Base-by-base conservation (phyloP, 2,888 invertebrate species). In the Mesochorus sp. region DNA sequence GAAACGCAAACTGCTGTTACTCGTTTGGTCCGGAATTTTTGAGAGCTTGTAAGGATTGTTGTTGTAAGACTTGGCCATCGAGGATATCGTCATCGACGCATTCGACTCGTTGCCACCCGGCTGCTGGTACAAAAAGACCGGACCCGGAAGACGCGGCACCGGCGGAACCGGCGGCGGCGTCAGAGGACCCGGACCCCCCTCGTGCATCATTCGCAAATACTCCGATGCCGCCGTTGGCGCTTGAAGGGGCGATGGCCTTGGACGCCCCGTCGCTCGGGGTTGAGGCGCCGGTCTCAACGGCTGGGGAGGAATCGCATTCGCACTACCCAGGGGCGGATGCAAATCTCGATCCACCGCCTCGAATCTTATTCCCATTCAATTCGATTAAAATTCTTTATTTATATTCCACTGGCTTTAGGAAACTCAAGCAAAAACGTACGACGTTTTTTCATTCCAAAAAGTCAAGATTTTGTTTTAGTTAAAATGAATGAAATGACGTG, bases 211-310 rank as follows among this genome's bases (percentile, higher is more conserved):
- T 44, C 87, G 81, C 19, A 90, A 80, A 74, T 87, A 88, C 34
- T 90, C 89, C n/a, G 85, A 77, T 31, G 85, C 80, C 12, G 68
- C 47, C 34, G 81, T 86, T 17, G 88, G 76, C 1, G 90, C 80
- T 12, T 88, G 87, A 39, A 91, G 81, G 0, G 90, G 90, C 17
- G 90, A 87, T 6, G 90, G 90, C 68, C 90, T 83, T 5, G 90
- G 88, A 42, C 90, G 88, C 28, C 87, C 84, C 1, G 85, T 88
- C 49, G 88, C 73, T 37, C 84, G 85, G 21, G 88, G 87, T 66
- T 90, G 89, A 0, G 94, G 94, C 8, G 94, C 94, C 2, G 94
- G 94, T 61, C 94, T 89, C 75, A 94, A 86, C 0, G 95, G 95
- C 83, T 94, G 95, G 1, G 95, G 95, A 2, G 95, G 94, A 84